Conservation (phyloP, 1,140 invertebrate genomes). For the Cryptotermes secundus region DNA sequence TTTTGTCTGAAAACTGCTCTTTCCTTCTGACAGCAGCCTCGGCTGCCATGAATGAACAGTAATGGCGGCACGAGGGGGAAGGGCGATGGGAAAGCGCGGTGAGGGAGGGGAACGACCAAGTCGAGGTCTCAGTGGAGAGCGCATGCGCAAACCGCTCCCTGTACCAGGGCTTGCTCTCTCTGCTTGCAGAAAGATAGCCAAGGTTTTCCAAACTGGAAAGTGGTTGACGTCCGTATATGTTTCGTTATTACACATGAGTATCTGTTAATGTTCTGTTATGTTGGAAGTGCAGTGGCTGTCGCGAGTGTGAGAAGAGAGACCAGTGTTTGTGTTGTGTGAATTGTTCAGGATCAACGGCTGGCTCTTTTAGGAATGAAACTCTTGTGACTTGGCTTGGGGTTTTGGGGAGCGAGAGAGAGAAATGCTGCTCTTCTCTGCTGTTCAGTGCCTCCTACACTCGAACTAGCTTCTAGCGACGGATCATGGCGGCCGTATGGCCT, state of each 20-base stretch:
- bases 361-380: not conserved
- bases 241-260: not conserved
- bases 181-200: conserved; percentile 10
- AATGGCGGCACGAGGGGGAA: not conserved
- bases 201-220: not conserved
- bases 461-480: not conserved
- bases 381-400: not conserved
- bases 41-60: conserved; percentile 15
- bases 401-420: not conserved
- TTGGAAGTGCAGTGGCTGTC: not conserved
- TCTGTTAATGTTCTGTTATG: not conserved
- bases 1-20: conserved; percentile 32
- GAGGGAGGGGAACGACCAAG: not conserved
- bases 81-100: not conserved
- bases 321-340: conserved; percentile 10
- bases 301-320: not conserved
- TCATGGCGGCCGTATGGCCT: not conserved
- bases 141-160: conserved; percentile 23
- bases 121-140: not conserved
- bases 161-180: not conserved
- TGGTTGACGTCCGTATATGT: not conserved
- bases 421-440: not conserved
- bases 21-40: conserved; percentile 32
- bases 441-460: not conserved
- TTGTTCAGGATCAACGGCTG: not conserved